phyloP scores from a whole-genome alignment of 2,797 vertebrate genomes.

The Rallus crepitans region DNA sequence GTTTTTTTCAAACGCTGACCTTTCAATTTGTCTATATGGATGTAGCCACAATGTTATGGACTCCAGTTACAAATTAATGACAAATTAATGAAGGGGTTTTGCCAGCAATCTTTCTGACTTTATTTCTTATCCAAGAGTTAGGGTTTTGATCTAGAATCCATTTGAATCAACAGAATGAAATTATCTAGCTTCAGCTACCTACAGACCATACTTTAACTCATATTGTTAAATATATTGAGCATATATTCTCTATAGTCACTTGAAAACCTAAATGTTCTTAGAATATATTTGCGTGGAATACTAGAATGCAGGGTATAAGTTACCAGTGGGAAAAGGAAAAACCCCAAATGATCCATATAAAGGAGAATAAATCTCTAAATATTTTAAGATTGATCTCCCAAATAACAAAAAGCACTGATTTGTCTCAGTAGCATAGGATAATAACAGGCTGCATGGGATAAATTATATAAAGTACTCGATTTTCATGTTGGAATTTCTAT shows the following conservation, averaged over 20 bases:
- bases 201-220: not conserved
- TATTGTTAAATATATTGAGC: not conserved
- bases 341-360: not conserved
- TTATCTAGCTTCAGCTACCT: not conserved
- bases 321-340: not conserved
- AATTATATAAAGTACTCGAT: not conserved
- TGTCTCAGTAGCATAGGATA: not conserved
- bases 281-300: not conserved
- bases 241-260: not conserved
- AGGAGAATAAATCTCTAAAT: not conserved
- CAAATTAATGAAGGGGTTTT: not conserved
- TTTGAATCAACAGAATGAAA: not conserved
- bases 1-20: not conserved
- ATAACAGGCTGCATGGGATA: not conserved
- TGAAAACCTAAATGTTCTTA: not conserved
- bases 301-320: accelerated
- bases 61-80: not conserved
- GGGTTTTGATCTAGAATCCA: not conserved
- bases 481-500: not conserved
- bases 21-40: not conserved
- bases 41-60: not conserved
- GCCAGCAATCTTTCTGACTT: not conserved
- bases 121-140: not conserved
- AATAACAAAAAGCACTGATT: not conserved
- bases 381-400: not conserved